These are phyloP conservation scores for Asbolus verrucosus DNA, from an alignment of 1,140 invertebrate species.

Conservation along the genomic window DNA sequence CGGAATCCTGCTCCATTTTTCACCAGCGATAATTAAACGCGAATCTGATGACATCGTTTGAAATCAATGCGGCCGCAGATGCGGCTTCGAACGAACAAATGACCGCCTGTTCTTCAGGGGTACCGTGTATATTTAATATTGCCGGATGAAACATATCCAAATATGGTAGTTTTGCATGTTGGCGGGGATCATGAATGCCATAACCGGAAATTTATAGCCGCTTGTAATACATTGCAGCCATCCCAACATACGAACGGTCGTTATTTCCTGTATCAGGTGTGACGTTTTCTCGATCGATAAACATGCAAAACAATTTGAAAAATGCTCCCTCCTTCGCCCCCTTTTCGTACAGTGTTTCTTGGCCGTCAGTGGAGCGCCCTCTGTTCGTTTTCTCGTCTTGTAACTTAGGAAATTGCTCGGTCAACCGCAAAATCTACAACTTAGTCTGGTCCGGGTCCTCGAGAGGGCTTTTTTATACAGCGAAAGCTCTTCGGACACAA, in stretches of 20 bases:
- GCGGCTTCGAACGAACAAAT: too few species aligned
- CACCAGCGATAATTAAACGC: too few species aligned
- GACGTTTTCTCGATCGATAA: constrained; percentile 33
- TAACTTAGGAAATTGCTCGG: constrained; percentile 9
- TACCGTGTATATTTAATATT: constrained; percentile 19
- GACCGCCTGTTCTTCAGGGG: not conserved
- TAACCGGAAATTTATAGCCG: constrained; percentile 40
- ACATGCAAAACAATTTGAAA: constrained; percentile 5
- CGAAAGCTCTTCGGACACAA: constrained; percentile 1
- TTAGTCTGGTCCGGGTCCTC: constrained; percentile 13
- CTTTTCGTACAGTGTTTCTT: too few species aligned
- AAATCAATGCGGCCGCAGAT: too few species aligned
- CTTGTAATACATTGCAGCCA: constrained; percentile 11
- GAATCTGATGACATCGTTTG: too few species aligned
- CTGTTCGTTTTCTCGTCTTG: not conserved
- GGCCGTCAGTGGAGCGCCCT: too few species aligned
- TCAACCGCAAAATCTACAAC: constrained; percentile 14
- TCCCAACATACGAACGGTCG: constrained; percentile 20
- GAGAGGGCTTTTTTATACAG: not conserved
- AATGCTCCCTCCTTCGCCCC: not conserved
- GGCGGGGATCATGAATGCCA: constrained; percentile 32
- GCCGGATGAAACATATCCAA: constrained; percentile 11
- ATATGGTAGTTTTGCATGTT: constrained; percentile 23
- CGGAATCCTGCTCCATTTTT: too few species aligned
- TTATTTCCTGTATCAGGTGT: constrained; percentile 46